phyloP scores from a whole-genome alignment of 2,888 invertebrate genomes.

The Orchestes rusci region DNA sequence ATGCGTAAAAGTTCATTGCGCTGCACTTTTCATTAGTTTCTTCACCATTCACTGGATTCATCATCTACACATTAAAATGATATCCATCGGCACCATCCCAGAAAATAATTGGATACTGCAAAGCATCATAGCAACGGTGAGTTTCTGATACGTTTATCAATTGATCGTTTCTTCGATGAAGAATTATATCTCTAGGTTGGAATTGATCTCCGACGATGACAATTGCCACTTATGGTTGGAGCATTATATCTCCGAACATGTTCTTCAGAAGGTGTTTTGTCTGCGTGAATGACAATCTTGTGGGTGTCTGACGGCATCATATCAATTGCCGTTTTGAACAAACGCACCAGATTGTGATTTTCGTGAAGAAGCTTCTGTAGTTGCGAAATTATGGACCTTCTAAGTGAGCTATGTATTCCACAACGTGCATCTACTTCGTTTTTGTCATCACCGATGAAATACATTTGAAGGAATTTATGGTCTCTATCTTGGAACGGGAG shows the following conservation, averaged over 20 bases:
- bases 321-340: conserved; percentile 35
- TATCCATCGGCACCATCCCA: conserved; percentile 28
- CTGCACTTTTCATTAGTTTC: conserved; percentile 9
- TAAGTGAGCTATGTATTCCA: conserved; percentile 10
- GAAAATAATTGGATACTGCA: conserved; percentile 37
- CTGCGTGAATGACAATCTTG: conserved; percentile 36
- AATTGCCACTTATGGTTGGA: conserved; percentile 37
- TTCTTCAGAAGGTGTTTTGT: conserved; percentile 34
- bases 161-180: conserved; percentile 1
- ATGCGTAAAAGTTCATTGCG: conserved; percentile 8
- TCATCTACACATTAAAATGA: conserved; percentile 4
- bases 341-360: conserved; percentile 31
- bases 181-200: conserved; percentile 2
- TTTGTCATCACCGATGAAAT: conserved; percentile 2
- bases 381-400: conserved; percentile 29
- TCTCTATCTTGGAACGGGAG: not conserved
- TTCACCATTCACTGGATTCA: not conserved
- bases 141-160: conserved; percentile 4
- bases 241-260: conserved; percentile 36
- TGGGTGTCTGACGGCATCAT: conserved; percentile 34
- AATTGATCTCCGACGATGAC: conserved; percentile 32
- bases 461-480: conserved; percentile 8
- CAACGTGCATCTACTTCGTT: conserved; percentile 1
- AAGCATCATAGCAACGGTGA: conserved; percentile 34
- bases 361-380: conserved; percentile 26